Conservation (phyloP, 2,888 invertebrate species). For the Neocrepidodera transversa region DNA sequence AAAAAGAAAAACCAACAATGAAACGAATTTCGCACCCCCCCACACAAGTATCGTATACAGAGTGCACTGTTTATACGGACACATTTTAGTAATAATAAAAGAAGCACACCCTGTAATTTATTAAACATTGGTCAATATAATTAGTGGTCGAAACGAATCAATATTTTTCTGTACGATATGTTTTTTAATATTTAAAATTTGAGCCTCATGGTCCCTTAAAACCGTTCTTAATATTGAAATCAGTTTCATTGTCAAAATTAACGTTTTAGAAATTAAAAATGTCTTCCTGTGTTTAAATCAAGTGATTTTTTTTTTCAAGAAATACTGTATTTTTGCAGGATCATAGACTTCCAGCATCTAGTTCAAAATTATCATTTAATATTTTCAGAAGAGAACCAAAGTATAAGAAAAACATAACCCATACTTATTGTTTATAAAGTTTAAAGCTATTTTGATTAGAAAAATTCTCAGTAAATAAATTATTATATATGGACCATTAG, state of each 20-base stretch:
- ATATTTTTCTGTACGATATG: slow-evolving; percentile 15
- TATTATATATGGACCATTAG: too few species aligned
- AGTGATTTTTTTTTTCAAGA: too few species aligned
- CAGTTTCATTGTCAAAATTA: slow-evolving; percentile 13
- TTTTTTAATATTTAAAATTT: slow-evolving; percentile 5
- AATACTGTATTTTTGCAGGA: too few species aligned
- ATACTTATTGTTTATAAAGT: too few species aligned
- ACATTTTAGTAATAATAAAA: too few species aligned
- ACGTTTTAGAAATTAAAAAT: neutral
- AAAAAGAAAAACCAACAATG: neutral
- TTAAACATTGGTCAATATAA: neutral
- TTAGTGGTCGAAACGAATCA: neutral
- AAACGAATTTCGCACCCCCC: slow-evolving; percentile 16
- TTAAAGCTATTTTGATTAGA: neutral
- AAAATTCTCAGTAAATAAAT: neutral
- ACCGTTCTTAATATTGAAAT: slow-evolving; percentile 2
- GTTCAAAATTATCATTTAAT: too few species aligned
- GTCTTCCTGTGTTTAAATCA: too few species aligned
- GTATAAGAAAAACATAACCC: neutral
- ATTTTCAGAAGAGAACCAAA: neutral
- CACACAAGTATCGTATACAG: too few species aligned
- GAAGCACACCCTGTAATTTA: too few species aligned
- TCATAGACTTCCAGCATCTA: too few species aligned
- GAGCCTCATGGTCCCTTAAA: slow-evolving; percentile 12
- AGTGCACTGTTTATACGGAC: too few species aligned